A percentile compares a stretch with the other conserved stretches of the same genome.
Evolutionary conservation across 2,888 invertebrate genomes (phyloP).

Genomic region (Eupithecia dodoneata): DNA sequence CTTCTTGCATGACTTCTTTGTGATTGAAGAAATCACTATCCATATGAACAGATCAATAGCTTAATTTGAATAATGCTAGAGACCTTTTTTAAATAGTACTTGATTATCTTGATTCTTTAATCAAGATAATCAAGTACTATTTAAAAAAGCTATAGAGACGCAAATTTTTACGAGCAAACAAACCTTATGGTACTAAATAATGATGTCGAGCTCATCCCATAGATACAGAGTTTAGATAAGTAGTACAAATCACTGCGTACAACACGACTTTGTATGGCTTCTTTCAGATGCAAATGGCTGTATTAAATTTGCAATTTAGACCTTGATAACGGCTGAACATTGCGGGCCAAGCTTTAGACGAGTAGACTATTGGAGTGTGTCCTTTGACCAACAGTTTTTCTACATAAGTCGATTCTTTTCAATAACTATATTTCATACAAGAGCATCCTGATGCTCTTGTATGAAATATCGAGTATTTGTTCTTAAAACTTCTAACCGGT

Average conservation of each 20-base stretch:
- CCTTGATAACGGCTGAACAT: conserved; percentile 65
- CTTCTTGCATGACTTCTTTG: not conserved
- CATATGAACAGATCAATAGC: not conserved
- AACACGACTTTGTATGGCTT: conserved; percentile 73
- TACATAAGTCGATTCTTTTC: not conserved
- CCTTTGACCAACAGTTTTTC: not conserved
- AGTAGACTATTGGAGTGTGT: not conserved
- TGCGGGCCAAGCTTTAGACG: conserved; percentile 51
- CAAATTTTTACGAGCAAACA: conserved; percentile 49
- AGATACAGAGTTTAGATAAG: conserved; percentile 78
- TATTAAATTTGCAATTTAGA: conserved; percentile 83
- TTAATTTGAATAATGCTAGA: not conserved
- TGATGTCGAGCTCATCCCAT: conserved; percentile 65
- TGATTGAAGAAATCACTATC: not conserved
- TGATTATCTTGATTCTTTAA: too few relatives aligned
- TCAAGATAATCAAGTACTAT: conserved; percentile 35
- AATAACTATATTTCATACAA: too few relatives aligned
- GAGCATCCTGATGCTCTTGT: too few relatives aligned
- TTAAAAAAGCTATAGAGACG: conserved; percentile 46
- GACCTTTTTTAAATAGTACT: too few relatives aligned
- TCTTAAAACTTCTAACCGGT: not conserved
- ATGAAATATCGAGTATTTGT: not conserved
- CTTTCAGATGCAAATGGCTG: conserved; percentile 82
- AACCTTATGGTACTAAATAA: conserved; percentile 52
- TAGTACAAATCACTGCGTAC: conserved; percentile 77